phyloP scores from a whole-genome alignment of 2,113 vertebrate species.

The Colius striatus region DNA sequence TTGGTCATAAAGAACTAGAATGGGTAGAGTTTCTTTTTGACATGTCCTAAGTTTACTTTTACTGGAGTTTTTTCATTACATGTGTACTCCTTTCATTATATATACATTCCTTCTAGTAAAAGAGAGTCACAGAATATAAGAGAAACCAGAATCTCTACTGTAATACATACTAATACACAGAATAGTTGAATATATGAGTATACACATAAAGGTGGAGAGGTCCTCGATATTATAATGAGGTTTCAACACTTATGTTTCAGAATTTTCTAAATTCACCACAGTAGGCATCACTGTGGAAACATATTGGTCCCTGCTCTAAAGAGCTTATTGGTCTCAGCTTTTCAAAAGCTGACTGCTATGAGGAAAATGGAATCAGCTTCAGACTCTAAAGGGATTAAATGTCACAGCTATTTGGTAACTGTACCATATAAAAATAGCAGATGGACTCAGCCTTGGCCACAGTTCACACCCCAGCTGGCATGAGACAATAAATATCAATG shows the following conservation, averaged over 20 bases:
- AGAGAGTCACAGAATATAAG: neutral
- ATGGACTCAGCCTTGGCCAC: neutral
- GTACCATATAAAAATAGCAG: neutral
- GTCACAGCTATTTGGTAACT: neutral
- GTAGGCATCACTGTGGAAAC: neutral
- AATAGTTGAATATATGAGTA: neutral
- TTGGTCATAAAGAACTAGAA: neutral
- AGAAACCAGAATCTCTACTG: neutral
- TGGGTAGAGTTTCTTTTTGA: neutral
- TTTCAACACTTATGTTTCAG: neutral
- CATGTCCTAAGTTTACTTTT: neutral
- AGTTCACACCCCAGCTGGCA: neutral
- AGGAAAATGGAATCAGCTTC: neutral
- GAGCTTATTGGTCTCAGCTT: neutral
- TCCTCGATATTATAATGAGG: neutral
- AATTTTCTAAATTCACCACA: neutral
- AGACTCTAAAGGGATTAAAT: neutral
- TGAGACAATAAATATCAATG: neutral
- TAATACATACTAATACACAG: neutral
- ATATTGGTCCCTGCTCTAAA: neutral
- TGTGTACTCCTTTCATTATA: no score
- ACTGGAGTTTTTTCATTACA: neutral
- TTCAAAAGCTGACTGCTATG: neutral
- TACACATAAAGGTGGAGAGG: neutral
- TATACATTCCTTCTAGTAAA: neutral